These are phyloP conservation scores for Zaprionus africanus DNA, from an alignment of 1,140 invertebrate genomes.

Conservation along the genomic window DNA sequence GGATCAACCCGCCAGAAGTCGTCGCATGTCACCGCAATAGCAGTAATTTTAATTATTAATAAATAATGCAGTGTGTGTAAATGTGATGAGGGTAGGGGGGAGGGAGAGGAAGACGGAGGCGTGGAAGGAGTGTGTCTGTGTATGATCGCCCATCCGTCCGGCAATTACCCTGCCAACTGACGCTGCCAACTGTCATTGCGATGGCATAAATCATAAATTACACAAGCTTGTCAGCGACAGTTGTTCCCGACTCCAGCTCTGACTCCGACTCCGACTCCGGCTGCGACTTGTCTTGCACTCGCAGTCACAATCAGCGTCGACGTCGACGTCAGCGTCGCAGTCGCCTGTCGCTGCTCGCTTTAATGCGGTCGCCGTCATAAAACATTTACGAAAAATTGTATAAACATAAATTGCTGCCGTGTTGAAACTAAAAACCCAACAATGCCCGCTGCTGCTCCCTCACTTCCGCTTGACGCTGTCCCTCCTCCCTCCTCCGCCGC, in stretches of 20 bases:
- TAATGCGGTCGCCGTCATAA: slow-evolving; percentile 39
- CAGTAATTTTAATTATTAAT: slow-evolving; percentile 40
- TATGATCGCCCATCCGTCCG: not conserved
- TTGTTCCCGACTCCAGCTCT: slow-evolving; percentile 26
- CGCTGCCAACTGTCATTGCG: slow-evolving; percentile 53
- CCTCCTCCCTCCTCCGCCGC: not conserved
- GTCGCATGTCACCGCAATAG: slow-evolving; percentile 19
- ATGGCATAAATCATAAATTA: slow-evolving; percentile 75
- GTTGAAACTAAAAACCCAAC: slow-evolving; percentile 60
- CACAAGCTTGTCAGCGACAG: slow-evolving; percentile 68
- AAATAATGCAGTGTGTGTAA: slow-evolving; percentile 13
- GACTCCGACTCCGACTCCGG: not conserved
- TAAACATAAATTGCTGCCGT: slow-evolving; percentile 54
- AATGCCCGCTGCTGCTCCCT: slow-evolving; percentile 21
- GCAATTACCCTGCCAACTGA: slow-evolving; percentile 53
- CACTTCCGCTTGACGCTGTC: slow-evolving; percentile 1
- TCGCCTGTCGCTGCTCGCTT: slow-evolving; percentile 28
- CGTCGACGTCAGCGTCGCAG: not conserved
- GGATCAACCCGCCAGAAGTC: slow-evolving; percentile 4
- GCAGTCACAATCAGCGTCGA: not conserved
- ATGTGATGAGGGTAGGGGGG: not conserved
- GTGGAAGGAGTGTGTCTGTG: not conserved
- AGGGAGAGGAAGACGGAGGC: slow-evolving; percentile 10
- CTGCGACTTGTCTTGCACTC: not conserved
- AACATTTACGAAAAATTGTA: slow-evolving; percentile 51